Conservation (phyloP, 2,888 invertebrate genomes). For the Cheilosia grossa region DNA sequence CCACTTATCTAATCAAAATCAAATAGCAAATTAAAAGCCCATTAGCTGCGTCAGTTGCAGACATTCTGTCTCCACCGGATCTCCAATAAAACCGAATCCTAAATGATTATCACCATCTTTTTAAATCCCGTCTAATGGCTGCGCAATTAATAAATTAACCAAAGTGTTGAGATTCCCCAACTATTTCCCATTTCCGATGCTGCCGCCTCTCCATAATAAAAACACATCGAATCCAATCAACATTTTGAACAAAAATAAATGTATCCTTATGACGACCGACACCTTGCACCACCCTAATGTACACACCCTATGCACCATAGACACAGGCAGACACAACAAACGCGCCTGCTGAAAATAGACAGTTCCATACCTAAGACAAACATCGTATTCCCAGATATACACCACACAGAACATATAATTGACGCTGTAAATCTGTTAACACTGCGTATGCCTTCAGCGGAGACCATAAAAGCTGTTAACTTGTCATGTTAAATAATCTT, state of each 20-base stretch:
- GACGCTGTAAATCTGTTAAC: constrained; percentile 75
- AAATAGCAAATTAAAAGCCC: constrained; percentile 18
- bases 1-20: constrained; percentile 12
- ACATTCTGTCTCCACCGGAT: constrained; percentile 10
- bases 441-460: constrained; percentile 71
- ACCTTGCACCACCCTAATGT: constrained; percentile 18
- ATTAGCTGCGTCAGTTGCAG: constrained; percentile 8
- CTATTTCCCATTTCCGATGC: constrained; percentile 43
- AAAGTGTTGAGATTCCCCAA: constrained; percentile 42
- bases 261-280: constrained; percentile 27
- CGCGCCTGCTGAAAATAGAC: constrained; percentile 67
- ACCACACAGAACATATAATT: constrained; percentile 68
- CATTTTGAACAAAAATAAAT: constrained; percentile 35
- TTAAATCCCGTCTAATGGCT: constrained; percentile 12
- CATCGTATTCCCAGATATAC: constrained; percentile 60
- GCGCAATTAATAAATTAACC: constrained; percentile 61
- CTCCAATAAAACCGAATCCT: background rate
- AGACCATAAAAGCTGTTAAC: constrained; percentile 75
- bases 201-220: background rate
- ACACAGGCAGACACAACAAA: constrained; percentile 29
- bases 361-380: constrained; percentile 60
- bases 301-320: constrained; percentile 1
- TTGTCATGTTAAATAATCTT: constrained; percentile 75
- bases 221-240: constrained; percentile 26
- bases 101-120: background rate